A percentile compares a stretch with the other conserved stretches of the same genome.
phyloP scores from a whole-genome alignment of 2,797 vertebrate genomes.

The Urophycis tenuis region DNA sequence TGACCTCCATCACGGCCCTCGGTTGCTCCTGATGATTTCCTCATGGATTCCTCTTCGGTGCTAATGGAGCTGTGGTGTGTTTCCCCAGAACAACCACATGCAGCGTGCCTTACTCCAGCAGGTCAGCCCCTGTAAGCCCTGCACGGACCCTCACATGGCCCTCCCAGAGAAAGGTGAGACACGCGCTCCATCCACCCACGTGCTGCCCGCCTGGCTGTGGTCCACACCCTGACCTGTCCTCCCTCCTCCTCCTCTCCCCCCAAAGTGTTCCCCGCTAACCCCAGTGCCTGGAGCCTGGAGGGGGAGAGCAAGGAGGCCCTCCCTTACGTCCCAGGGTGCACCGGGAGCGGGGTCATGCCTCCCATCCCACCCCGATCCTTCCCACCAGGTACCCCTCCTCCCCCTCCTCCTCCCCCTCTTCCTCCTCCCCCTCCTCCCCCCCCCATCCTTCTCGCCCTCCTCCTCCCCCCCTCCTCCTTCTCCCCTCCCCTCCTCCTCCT shows the following conservation, averaged over 20 bases:
- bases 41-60: background rate
- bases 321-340: conserved; percentile 59
- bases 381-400: conserved; percentile 73
- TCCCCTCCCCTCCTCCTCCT: too few species aligned
- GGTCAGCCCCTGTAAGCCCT: conserved; percentile 96
- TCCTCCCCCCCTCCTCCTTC: conserved; percentile 32
- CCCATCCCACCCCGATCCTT: conserved; percentile 83
- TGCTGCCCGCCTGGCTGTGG: background rate
- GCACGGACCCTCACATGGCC: conserved; percentile 89
- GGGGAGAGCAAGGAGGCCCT: conserved; percentile 72
- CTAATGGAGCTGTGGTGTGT: background rate
- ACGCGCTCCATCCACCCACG: background rate
- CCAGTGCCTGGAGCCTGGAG: conserved; percentile 95
- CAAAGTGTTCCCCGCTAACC: conserved; percentile 82
- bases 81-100: conserved; percentile 84
- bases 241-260: background rate
- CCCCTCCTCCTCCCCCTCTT: background rate
- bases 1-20: background rate
- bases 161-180: conserved; percentile 94
- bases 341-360: conserved; percentile 80
- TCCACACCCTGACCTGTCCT: background rate
- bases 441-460: conserved; percentile 81
- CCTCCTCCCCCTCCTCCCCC: conserved; percentile 77
- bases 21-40: background rate
- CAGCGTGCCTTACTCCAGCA: conserved; percentile 97